Conservation (phyloP, 2,888 invertebrate species). For the Griposia aprilina region DNA sequence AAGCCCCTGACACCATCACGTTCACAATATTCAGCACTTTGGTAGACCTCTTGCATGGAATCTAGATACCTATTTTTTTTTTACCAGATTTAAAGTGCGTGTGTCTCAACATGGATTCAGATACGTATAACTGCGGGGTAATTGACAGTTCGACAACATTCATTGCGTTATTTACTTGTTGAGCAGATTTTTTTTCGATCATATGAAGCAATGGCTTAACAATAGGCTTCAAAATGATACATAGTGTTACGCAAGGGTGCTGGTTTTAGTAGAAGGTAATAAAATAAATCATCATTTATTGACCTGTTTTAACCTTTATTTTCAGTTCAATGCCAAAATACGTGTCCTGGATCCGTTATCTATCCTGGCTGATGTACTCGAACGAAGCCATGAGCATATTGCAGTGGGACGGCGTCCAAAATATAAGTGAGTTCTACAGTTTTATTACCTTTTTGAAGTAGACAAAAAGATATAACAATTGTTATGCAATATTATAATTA, state of each 20-base stretch:
- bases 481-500: constrained; percentile 12
- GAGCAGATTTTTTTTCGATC: no score
- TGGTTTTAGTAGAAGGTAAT: neutral
- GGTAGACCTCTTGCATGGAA: no score
- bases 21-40: neutral
- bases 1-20: neutral
- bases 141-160: no score
- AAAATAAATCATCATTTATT: constrained; percentile 9
- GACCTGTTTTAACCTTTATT: constrained; percentile 41
- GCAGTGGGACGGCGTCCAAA: constrained; percentile 94
- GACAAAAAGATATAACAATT: neutral
- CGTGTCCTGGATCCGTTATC: constrained; percentile 94
- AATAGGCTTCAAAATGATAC: no score
- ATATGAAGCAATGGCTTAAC: no score
- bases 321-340: constrained; percentile 93
- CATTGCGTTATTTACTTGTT: no score
- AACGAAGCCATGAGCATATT: constrained; percentile 95
- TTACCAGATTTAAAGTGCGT: neutral
- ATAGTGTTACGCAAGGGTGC: no score
- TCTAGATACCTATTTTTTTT: no score
- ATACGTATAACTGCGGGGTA: neutral
- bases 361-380: constrained; percentile 97
- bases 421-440: constrained; percentile 91
- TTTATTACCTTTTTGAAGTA: neutral
- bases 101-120: neutral